Evolutionary conservation across 2,888 invertebrate species (phyloP), one percentile per base, ranked within the genome.

Genomic region (Choreutis nemorana): DNA sequence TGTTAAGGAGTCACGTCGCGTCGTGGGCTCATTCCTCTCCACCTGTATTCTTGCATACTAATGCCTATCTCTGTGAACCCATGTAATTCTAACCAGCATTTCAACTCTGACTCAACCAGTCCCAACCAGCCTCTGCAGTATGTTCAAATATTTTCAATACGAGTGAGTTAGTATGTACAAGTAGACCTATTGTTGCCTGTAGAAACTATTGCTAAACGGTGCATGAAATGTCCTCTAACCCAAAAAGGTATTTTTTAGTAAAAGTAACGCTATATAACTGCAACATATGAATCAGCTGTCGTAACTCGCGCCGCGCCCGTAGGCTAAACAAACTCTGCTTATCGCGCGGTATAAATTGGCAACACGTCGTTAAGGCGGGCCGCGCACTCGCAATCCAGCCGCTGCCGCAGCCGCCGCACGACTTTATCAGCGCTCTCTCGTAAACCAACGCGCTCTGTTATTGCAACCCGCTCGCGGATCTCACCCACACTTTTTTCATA

Each of bases 341-440:
- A 78, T 78, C 77, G 71, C 61, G 50, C 51, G 53, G 66, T 64
- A 77, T 75, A 78, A 77, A 75, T 78, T 77, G 75, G 73, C 75
- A 66, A 70, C 77, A 71, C 70, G 65, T 75, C 77, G 77, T 77
- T 67, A 77, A 75, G 72, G 71, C 68, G 66, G 53, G 54, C 66
- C 67, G 60, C 63, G 55, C 58, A 55, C 56, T 55, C 56, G 10
- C 11, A 23, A 23, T 12, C 12, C 23, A 11, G n/a, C 5, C 57
- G 61, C 60, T n/a, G n/a, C n/a, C n/a, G n/a, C n/a, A n/a, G n/a
- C n/a, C n/a, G 50, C 52, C 55, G 52, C 52, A 46, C 42, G 45
- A 57, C 57, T 70, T 75, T 75, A 75, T 73, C 75, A 68, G 70
- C 58, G 44, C 42, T 49, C 67, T 66, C 68, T 70, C 72, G 67